Evolutionary conservation across 2,113 vertebrate species (phyloP).

Genomic region (Istiophorus platypterus): DNA sequence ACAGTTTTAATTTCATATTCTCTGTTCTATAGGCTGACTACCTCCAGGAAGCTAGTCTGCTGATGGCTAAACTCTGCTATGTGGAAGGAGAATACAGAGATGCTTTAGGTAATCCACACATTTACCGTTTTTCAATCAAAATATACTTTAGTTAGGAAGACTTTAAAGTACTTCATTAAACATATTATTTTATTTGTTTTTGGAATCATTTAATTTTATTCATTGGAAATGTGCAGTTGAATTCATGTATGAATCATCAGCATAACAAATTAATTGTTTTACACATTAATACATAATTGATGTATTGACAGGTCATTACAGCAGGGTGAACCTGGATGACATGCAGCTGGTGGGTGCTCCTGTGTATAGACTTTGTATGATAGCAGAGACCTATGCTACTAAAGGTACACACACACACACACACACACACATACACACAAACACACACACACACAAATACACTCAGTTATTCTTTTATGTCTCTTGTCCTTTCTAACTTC

Average conservation of each 20-base stretch:
- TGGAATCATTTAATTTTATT: neutral
- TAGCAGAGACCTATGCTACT: slow-evolving; percentile 94
- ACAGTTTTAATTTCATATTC: neutral
- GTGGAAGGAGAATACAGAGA: slow-evolving; percentile 94
- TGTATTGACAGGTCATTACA: slow-evolving; percentile 85
- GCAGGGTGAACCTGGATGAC: slow-evolving; percentile 90
- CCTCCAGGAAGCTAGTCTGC: slow-evolving; percentile 92
- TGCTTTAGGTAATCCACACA: slow-evolving; percentile 77
- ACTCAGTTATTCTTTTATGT: neutral
- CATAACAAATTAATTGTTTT: neutral
- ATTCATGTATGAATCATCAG: no score
- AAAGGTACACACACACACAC: slow-evolving; percentile 86
- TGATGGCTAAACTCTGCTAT: slow-evolving; percentile 96
- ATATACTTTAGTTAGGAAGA: neutral
- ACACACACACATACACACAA: slow-evolving; percentile 10
- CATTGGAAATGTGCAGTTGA: neutral
- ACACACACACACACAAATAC: neutral
- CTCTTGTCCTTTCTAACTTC: neutral
- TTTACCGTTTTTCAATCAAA: neutral
- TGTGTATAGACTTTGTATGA: slow-evolving; percentile 92
- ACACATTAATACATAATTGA: neutral
- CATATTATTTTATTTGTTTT: neutral
- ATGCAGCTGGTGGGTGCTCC: slow-evolving; percentile 89
- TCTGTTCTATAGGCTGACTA: slow-evolving; percentile 88
- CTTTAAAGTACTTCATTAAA: no score